phyloP scores from a whole-genome alignment of 1,140 invertebrate species.

The Leptopilina boulardi region DNA sequence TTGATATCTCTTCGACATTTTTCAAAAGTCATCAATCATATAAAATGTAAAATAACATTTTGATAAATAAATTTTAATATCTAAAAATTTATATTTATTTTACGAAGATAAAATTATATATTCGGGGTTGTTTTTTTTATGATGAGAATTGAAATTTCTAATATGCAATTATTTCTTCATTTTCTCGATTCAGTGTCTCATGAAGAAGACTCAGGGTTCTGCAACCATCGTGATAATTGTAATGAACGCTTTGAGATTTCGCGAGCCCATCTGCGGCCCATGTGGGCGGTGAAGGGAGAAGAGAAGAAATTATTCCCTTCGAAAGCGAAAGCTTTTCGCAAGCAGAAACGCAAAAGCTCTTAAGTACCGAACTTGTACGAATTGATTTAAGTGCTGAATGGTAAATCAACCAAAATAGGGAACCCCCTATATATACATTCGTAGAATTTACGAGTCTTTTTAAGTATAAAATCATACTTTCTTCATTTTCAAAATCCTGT shows the following conservation, averaged over 20 bases:
- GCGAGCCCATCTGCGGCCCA: constrained; percentile 73
- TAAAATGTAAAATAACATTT: too few species aligned
- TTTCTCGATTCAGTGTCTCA: not conserved
- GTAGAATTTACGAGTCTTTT: constrained; percentile 59
- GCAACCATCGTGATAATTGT: constrained; percentile 73
- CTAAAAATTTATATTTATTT: too few species aligned
- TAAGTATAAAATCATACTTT: constrained; percentile 17
- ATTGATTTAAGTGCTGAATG: constrained; percentile 77
- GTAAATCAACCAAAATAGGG: constrained; percentile 73
- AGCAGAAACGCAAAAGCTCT: constrained; percentile 69
- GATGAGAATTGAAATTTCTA: not conserved
- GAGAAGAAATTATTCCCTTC: constrained; percentile 52
- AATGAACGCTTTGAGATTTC: constrained; percentile 74
- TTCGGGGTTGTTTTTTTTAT: not conserved
- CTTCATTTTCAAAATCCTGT: not conserved
- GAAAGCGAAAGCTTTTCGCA: constrained; percentile 51
- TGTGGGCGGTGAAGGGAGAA: constrained; percentile 34
- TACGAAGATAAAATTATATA: not conserved
- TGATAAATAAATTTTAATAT: too few species aligned
- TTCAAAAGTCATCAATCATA: not conserved
- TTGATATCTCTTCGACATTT: constrained; percentile 21
- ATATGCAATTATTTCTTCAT: constrained; percentile 25
- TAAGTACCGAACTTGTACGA: constrained; percentile 76
- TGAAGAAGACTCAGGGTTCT: constrained; percentile 63
- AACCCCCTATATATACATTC: constrained; percentile 49